A percentile compares a stretch with the other conserved stretches of the same genome.
These are phyloP conservation scores for Calephelis virginiensis DNA, from an alignment of 1,140 invertebrate species.

Conservation along the genomic window DNA sequence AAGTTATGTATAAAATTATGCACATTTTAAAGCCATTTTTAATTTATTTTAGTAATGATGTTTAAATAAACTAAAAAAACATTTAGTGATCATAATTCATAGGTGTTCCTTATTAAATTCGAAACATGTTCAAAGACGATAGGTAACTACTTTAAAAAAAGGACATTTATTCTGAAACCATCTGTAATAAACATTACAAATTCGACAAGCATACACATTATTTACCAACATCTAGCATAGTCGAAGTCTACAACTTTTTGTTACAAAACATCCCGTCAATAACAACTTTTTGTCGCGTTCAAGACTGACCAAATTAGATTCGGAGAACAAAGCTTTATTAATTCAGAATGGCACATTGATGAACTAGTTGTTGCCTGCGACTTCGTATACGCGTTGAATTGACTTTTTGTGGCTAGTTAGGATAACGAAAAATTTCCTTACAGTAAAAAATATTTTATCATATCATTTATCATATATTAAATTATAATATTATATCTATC, in stretches of 20 bases:
- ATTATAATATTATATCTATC: too few species aligned
- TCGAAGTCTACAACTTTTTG: not conserved
- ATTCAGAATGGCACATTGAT: slow-evolving; percentile 47
- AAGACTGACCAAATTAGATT: slow-evolving; percentile 41
- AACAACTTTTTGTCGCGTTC: slow-evolving; percentile 18
- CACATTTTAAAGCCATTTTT: too few species aligned
- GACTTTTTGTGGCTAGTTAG: too few species aligned
- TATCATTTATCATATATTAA: too few species aligned
- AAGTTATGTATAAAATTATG: too few species aligned
- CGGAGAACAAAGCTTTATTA: slow-evolving; percentile 51
- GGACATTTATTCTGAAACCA: not conserved
- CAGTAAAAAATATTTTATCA: too few species aligned
- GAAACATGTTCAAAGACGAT: not conserved
- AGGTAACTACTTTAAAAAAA: not conserved
- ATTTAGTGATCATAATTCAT: too few species aligned
- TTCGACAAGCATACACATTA: slow-evolving; percentile 1
- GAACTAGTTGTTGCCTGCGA: slow-evolving; percentile 18
- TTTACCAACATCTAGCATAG: slow-evolving; percentile 1
- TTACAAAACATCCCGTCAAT: slow-evolving; percentile 2
- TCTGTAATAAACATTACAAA: not conserved
- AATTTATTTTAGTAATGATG: too few species aligned
- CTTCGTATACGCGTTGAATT: too few species aligned
- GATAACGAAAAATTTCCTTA: too few species aligned
- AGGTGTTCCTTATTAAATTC: not conserved
- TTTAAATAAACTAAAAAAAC: too few species aligned